Evolutionary conservation across 2,113 vertebrate species (phyloP), one percentile per base, ranked within the genome.

Genomic region (Atrichornis clamosus): DNA sequence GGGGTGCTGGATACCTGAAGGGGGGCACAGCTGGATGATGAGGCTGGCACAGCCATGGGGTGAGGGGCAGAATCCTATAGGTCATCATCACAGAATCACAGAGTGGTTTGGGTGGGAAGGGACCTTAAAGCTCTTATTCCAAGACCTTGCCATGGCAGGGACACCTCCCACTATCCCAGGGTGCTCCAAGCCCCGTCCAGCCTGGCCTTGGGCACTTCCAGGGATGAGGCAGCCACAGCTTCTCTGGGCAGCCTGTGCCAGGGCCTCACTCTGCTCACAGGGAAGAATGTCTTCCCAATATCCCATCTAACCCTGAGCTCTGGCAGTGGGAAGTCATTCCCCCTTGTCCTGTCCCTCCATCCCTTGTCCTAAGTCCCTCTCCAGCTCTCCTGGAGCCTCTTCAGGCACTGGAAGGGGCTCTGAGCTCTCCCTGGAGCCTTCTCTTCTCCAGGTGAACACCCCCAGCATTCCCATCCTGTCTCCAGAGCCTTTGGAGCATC

Each of bases 181-280:
- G 0, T 21, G 56, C 47, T 16, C 75, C 65, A 11, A 70, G 6
- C 33, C 26, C 28, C 0, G 1, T 53, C 39, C 64, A 46, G 0
- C 64, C 47, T 21, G 41, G 11, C 49, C 14, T 72, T 21, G 56
- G 41, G 0, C 41, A 47, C 13, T 35, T 0, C 74, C 74, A 55
- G 41, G 55, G 52, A 76, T 86, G 23, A 15, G 16, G 20, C 83
- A 76, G 83, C 24, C 60, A 24, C 42, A 67, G 83, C n/a, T 67
- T 0, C 70, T 75, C 70, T 49, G 42, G 30, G 15, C 10, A 73
- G 2, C 19, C 37, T 84, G 8, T 55, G 33, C 17, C 58, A 39
- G n/a, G 27, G 22, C 23, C 9, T 39, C 0, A 1, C 2, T 15
- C 24, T 15, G 8, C 32, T 35, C 32, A 0, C 24, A 50, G 11